phyloP scores from a whole-genome alignment of 2,797 vertebrate genomes.

The Rhabdophis nuchalis region DNA sequence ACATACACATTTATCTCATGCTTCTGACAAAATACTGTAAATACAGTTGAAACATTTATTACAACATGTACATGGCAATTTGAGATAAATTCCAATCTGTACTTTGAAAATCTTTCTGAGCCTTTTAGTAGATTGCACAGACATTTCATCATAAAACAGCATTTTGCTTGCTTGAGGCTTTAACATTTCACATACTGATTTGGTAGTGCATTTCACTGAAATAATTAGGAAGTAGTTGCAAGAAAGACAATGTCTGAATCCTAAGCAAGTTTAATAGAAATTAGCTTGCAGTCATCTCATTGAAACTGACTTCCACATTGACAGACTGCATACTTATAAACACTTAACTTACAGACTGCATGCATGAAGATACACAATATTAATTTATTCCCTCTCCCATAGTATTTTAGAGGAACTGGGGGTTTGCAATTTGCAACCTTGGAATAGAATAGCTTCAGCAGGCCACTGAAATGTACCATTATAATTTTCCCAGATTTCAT shows the following conservation, averaged over 20 bases:
- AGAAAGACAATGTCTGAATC: neutral
- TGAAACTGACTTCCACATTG: neutral
- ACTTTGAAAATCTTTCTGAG: neutral
- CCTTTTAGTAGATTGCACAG: slow-evolving; percentile 18
- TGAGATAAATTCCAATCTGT: neutral
- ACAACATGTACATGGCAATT: neutral
- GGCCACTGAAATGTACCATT: neutral
- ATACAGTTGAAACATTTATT: slow-evolving; percentile 11
- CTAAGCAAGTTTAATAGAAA: neutral
- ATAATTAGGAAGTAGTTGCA: neutral
- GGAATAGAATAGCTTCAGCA: neutral
- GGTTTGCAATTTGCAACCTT: neutral
- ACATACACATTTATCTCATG: slow-evolving; percentile 11
- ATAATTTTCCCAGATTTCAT: neutral
- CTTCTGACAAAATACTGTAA: neutral
- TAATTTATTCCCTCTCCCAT: neutral
- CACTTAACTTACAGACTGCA: neutral
- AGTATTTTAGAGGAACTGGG: neutral
- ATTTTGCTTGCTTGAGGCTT: slow-evolving; percentile 33
- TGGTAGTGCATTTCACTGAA: neutral
- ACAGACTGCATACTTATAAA: neutral
- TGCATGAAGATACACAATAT: neutral
- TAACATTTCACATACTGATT: neutral
- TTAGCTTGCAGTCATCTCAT: neutral
- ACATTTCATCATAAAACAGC: slow-evolving; percentile 33